Base-by-base conservation (phyloP, 2,797 vertebrate species). In the Limosa lapponica region DNA sequence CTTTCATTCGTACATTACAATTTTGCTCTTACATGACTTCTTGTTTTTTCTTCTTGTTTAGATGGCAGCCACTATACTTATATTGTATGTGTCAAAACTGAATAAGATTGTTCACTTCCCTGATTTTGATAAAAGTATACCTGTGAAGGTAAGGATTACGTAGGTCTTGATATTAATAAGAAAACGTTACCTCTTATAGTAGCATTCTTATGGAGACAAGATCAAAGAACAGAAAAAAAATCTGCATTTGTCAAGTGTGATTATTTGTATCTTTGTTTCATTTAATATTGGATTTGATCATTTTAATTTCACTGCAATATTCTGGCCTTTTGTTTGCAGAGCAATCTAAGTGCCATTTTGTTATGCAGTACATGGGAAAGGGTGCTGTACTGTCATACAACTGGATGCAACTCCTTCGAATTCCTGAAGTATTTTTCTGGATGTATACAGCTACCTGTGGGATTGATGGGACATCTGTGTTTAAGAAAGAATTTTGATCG, bases 1-100 rank as follows among this genome's bases (percentile, higher is more conserved):
- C 15, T 73, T 91, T 81, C 25, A 62, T 82, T 67, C 6, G 34
- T 41, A 41, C 7, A 8, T 79, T 51, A 37, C 24, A 22, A 16
- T 90, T 94, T 73, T 87, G 12, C 8, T 64, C 3, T 77, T 74
- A 62, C 2, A 13, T 73, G 27, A 49, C 67, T 89, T 90, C 7
- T 32, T 24, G 2, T n/a, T 67, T 87, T 94, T 87, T 95, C 39
- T 97, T 67, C 96, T 95, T 94, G 78, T 94, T 92, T 96, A 99
- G 99, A 99, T 99, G 99, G 86, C 98, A 89, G 95, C 97, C 65
- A 99, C 99, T 32, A 97, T 99, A 90, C 89, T 99, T 95, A 98
- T 99, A 88, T 98, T 99, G 20, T 99, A 99, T 92, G 96, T 98
- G 64, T 99, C 98, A 89, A 99, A 99, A 98, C 94, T 97, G 82